Conservation (phyloP, 1,140 invertebrate genomes). For the Drosophila insularis region DNA sequence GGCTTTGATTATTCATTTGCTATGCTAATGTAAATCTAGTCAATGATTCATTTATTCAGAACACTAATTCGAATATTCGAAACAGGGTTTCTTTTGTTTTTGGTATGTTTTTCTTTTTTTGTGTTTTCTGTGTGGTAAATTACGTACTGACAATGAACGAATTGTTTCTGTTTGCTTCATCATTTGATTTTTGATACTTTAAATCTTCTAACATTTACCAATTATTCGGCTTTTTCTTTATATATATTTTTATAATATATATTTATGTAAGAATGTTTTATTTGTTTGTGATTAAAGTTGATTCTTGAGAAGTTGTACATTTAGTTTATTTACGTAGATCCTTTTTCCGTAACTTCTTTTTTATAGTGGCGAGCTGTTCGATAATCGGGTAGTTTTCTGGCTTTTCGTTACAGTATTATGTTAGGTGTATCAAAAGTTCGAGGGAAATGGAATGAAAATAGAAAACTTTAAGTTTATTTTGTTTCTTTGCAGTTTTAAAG, state of each 20-base stretch:
- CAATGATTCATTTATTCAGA: conserved; percentile 47
- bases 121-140: conserved; percentile 27
- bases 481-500: background rate
- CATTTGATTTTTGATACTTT: conserved; percentile 14
- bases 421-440: conserved; percentile 1
- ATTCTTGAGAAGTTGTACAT: conserved; percentile 69
- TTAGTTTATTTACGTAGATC: conserved; percentile 65
- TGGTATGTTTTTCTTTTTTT: conserved; percentile 30
- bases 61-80: conserved; percentile 64
- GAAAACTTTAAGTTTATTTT: background rate
- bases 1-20: conserved; percentile 24
- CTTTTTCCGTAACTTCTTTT: conserved; percentile 16
- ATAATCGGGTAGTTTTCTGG: conserved; percentile 15
- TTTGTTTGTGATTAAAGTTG: conserved; percentile 2
- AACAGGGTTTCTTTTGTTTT: conserved; percentile 49
- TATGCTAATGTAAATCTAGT: conserved; percentile 36
- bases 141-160: conserved; percentile 58
- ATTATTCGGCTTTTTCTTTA: conserved; percentile 19
- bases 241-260: background rate
- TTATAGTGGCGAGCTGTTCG: background rate
- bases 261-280: background rate
- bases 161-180: conserved; percentile 18
- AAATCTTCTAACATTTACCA: conserved; percentile 51
- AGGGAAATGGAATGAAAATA: background rate
- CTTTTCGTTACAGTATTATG: conserved; percentile 7